These are phyloP conservation scores for Agelastica alni DNA, from an alignment of 2,888 invertebrate species.

Conservation along the genomic window DNA sequence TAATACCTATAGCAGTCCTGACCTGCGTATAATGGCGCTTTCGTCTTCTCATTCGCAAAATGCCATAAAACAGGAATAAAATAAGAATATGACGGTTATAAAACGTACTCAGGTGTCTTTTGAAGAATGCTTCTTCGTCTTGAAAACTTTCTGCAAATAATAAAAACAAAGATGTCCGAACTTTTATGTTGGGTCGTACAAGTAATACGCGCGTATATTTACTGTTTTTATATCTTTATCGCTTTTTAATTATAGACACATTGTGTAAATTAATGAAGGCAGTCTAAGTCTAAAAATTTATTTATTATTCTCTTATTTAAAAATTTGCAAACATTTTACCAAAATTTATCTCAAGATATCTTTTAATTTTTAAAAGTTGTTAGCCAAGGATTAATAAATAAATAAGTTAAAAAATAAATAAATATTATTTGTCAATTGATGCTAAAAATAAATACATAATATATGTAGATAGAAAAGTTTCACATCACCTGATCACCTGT, in stretches of 20 bases:
- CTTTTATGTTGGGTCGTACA: slow-evolving; percentile 18
- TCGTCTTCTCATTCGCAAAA: slow-evolving; percentile 39
- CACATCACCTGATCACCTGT: no score
- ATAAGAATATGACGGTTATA: slow-evolving; percentile 49
- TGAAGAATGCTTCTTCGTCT: slow-evolving; percentile 39
- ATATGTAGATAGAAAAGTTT: no score
- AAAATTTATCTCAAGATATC: no score
- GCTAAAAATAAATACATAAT: no score
- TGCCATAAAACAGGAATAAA: slow-evolving; percentile 50
- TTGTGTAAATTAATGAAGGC: slow-evolving; percentile 8
- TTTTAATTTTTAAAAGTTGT: no score
- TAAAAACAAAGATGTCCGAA: slow-evolving; percentile 35
- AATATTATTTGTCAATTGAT: no score
- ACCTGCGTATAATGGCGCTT: slow-evolving; percentile 28
- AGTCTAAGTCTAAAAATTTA: not conserved
- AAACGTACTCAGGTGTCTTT: slow-evolving; percentile 50
- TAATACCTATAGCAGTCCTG: slow-evolving; percentile 2
- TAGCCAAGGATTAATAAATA: no score
- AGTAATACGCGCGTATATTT: slow-evolving; percentile 16
- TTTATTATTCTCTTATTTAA: not conserved
- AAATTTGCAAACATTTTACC: no score
- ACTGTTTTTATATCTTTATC: slow-evolving; percentile 12
- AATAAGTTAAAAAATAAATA: no score
- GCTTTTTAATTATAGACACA: slow-evolving; percentile 16
- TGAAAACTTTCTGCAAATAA: slow-evolving; percentile 36